These are phyloP conservation scores for Galagoides demidoff DNA, from an alignment of 2,797 vertebrate species.

Conservation along the genomic window DNA sequence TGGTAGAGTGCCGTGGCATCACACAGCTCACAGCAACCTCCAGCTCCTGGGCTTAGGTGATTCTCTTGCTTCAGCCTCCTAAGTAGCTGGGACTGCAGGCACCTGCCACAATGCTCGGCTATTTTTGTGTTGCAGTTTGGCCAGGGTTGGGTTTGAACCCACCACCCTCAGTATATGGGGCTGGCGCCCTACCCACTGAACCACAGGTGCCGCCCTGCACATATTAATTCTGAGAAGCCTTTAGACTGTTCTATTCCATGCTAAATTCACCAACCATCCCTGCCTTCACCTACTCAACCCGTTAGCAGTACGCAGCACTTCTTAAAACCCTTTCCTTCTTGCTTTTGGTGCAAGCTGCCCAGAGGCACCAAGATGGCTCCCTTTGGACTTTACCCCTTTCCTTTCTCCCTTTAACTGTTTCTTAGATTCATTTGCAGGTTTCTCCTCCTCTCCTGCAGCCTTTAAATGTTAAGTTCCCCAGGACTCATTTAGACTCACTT, in stretches of 20 bases:
- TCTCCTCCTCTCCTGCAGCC: neutral
- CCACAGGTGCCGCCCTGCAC: no score
- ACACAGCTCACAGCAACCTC: no score
- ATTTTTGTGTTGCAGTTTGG: no score
- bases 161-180: no score
- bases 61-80: no score
- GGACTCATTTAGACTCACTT: neutral
- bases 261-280: neutral
- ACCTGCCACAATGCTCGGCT: no score
- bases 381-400: neutral
- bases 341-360: neutral
- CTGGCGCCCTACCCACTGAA: no score
- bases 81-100: no score
- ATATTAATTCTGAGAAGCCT: neutral
- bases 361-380: neutral
- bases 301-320: neutral
- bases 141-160: no score
- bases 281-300: neutral
- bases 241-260: neutral
- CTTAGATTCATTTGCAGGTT: neutral
- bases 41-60: no score
- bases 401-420: neutral
- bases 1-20: no score
- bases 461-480: neutral
- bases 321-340: neutral